Conservation (phyloP, 1,140 invertebrate genomes). For the Batillaria attramentaria region DNA sequence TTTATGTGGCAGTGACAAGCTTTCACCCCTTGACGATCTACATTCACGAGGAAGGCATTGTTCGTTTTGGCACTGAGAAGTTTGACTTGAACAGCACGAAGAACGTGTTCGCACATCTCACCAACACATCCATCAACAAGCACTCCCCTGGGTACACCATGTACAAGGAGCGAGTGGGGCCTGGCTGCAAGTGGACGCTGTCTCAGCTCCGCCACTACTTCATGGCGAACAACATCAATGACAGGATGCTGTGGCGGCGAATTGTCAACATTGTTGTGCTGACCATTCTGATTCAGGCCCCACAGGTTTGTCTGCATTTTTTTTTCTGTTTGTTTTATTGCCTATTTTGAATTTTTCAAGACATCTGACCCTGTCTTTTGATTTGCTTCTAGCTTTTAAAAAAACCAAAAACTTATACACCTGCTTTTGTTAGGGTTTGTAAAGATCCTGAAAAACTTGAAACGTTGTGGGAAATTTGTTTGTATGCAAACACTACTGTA, state of each 20-base stretch:
- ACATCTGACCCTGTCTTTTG: too few species aligned
- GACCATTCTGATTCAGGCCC: conserved; percentile 76
- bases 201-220: conserved; percentile 86
- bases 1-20: conserved; percentile 73
- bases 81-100: conserved; percentile 84
- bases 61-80: conserved; percentile 86
- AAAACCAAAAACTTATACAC: too few species aligned
- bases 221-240: conserved; percentile 79
- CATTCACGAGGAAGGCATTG: conserved; percentile 69
- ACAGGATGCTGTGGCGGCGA: conserved; percentile 86
- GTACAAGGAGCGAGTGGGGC: conserved; percentile 83
- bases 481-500: too few species aligned
- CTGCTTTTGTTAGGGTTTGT: too few species aligned
- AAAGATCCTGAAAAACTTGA: too few species aligned
- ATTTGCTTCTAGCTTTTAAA: too few species aligned
- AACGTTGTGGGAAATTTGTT: too few species aligned
- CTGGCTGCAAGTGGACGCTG: conserved; percentile 86
- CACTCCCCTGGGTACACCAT: conserved; percentile 83
- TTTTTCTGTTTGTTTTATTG: background rate
- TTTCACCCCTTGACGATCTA: conserved; percentile 70
- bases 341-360: too few species aligned
- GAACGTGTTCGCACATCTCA: conserved; percentile 91
- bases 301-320: conserved; percentile 25
- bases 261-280: conserved; percentile 83
- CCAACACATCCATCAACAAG: conserved; percentile 90